Percentiles rank a stretch among this genome's conserved stretches.
Evolutionary conservation across 2,113 vertebrate genomes (phyloP).

Genomic region (Tragelaphus imberbis): DNA sequence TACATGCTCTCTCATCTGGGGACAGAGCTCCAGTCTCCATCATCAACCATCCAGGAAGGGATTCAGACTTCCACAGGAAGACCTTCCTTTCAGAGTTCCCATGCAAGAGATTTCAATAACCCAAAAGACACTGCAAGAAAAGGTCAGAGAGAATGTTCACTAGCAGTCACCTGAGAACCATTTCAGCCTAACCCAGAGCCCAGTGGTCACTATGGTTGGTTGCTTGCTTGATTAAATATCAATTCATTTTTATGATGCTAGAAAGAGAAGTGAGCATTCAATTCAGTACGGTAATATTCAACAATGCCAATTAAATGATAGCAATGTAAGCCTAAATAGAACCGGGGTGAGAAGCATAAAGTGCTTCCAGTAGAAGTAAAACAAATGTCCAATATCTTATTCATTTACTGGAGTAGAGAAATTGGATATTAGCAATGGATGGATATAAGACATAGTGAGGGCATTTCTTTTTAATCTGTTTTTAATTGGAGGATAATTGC

Average conservation of each 20-base stretch:
- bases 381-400: neutral
- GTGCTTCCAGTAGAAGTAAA: neutral
- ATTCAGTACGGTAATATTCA: neutral
- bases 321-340: neutral
- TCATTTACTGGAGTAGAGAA: neutral
- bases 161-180: neutral
- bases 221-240: neutral
- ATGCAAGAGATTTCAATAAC: neutral
- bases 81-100: neutral
- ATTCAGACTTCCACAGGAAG: neutral
- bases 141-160: neutral
- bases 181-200: neutral
- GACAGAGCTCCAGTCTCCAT: neutral
- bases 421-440: neutral
- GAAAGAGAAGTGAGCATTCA: neutral
- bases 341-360: neutral
- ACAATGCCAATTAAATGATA: neutral
- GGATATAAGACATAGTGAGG: neutral
- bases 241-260: neutral
- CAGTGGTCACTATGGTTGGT: neutral
- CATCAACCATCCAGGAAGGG: neutral
- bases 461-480: neutral
- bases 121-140: neutral
- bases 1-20: neutral
- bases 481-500: neutral